These are phyloP conservation scores for Anthoscopus minutus DNA, from an alignment of 2,113 vertebrate genomes.

Conservation along the genomic window DNA sequence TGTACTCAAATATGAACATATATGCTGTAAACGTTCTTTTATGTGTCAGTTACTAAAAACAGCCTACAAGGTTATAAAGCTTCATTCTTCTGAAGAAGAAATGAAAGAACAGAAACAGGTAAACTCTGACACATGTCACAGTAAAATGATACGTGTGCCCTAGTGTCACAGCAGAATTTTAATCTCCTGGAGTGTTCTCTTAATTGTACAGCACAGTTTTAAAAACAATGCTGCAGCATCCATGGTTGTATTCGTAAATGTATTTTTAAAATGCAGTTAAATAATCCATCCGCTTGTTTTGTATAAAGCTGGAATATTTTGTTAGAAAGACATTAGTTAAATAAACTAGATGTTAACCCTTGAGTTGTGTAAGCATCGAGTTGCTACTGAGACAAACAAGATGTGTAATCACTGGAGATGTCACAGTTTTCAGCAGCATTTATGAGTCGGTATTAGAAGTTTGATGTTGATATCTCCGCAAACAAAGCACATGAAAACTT, in stretches of 20 bases:
- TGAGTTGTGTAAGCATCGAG: background rate
- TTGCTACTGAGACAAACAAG: background rate
- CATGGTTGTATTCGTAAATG: background rate
- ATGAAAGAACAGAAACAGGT: constrained; percentile 12
- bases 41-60: background rate
- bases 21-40: background rate
- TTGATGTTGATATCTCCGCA: background rate
- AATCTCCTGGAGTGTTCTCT: background rate
- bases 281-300: background rate
- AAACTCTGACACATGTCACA: constrained; percentile 10
- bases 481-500: background rate
- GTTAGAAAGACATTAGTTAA: background rate
- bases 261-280: background rate
- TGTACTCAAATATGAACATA: background rate
- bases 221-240: background rate
- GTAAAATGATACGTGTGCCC: background rate
- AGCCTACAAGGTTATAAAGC: constrained; percentile 6
- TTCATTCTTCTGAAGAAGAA: constrained; percentile 11
- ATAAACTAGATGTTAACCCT: background rate
- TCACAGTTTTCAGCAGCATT: background rate
- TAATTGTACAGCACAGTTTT: background rate
- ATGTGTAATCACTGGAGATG: background rate
- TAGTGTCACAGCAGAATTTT: constrained; percentile 11
- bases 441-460: background rate
- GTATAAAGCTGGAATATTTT: background rate